Evolutionary conservation across 2,888 invertebrate species (phyloP), one percentile per base, ranked within the genome.

Genomic region (Andrena minutula): DNA sequence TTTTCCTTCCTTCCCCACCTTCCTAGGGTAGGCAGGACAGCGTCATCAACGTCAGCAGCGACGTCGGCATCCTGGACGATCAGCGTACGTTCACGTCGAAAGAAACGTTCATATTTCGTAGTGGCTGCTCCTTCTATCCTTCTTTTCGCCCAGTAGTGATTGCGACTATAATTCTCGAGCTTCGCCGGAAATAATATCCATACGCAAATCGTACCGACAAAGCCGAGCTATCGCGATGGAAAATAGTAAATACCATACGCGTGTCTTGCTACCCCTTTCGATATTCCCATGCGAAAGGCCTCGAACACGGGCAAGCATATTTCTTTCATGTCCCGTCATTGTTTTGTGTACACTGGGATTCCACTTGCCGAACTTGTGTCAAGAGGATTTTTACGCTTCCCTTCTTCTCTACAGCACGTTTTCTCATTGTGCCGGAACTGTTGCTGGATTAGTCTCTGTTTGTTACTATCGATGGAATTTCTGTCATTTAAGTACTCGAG

Each of bases 31-130:
- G 74, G 66, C 70, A 65, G 76, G 74, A 63, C 75, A 77, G 49
- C 78, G 64, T 75, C 83, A 71, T 73, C 79, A 80, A 82, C 86
- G 79, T 87, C 87, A 86, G 56, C 83, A 87, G 64, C 79, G 74
- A 71, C 83, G 79, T 71, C 75, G 79, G 56, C 74, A 82, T 81
- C 80, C 80, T 78, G 79, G 60, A 85, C 78, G 32, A 86, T 49
- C 78, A 84, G 49, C 78, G 86, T 86, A 85, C 78, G 86, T 85
- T 81, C 77, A 71, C 72, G 47, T 49, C 60, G 56, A 79, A 83
- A 61, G 75, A 81, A 80, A 71, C 30, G 63, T 68, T 47, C 69
- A 10, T 71, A 80, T 73, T 80, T 47, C 63, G 41, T 58, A 53
- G 56, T 68, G 68, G 63, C 2, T 63, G 30, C 53, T n/a, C 30